phyloP scores from a whole-genome alignment of 2,888 invertebrate species.

The Melieria picta region DNA sequence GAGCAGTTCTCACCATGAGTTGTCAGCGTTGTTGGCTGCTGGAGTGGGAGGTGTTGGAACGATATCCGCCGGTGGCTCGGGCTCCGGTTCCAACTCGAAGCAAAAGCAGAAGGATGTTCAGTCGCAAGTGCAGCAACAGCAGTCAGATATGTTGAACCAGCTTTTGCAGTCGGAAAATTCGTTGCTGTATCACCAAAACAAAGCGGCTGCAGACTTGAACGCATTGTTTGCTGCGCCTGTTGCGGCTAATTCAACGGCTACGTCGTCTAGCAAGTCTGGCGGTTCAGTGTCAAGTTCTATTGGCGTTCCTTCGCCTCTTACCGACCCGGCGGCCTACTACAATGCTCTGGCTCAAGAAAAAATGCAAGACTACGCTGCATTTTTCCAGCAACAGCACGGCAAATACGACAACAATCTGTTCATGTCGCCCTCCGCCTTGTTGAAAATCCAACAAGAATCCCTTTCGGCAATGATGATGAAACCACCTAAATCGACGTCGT shows the following conservation, averaged over 20 bases:
- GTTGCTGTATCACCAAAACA: slow-evolving; percentile 62
- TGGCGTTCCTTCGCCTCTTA: slow-evolving; percentile 52
- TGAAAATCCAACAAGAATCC: slow-evolving; percentile 74
- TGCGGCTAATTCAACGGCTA: slow-evolving; percentile 44
- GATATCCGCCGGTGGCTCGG: slow-evolving; percentile 31
- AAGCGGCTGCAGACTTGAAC: slow-evolving; percentile 62
- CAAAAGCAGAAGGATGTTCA: slow-evolving; percentile 53
- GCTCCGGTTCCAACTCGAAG: slow-evolving; percentile 44
- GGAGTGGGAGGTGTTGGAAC: slow-evolving; percentile 51
- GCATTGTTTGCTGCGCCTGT: slow-evolving; percentile 60
- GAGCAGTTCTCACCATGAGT: slow-evolving; percentile 55
- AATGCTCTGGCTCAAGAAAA: slow-evolving; percentile 65
- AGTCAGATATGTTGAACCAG: slow-evolving; percentile 63
- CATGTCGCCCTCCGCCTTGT: slow-evolving; percentile 74
- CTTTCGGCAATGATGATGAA: slow-evolving; percentile 69
- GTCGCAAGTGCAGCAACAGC: slow-evolving; percentile 46
- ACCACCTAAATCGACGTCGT: slow-evolving; percentile 65
- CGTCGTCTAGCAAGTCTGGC: slow-evolving; percentile 45
- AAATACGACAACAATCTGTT: slow-evolving; percentile 85
- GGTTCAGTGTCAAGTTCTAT: slow-evolving; percentile 45
- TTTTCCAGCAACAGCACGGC: slow-evolving; percentile 63
- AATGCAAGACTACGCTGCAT: slow-evolving; percentile 68
- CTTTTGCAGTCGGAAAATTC: slow-evolving; percentile 61
- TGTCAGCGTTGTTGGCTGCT: slow-evolving; percentile 58
- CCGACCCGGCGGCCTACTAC: slow-evolving; percentile 60